Evolutionary conservation across 2,797 vertebrate species (phyloP), one percentile per base, ranked within the genome.

Genomic region (Spinus pinus): DNA sequence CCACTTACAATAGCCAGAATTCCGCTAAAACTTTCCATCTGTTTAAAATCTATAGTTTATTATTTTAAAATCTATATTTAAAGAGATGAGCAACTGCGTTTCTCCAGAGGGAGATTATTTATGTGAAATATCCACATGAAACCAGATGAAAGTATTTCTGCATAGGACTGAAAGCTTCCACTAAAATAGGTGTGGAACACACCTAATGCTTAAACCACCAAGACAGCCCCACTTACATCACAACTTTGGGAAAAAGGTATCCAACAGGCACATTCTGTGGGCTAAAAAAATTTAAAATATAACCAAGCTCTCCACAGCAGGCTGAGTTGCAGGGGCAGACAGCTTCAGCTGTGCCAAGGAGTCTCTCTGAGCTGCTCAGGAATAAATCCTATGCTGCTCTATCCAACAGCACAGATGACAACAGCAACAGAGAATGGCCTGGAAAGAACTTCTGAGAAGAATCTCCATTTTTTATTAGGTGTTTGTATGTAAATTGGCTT

Each of bases 351-450:
- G 47, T 19, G 57, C 71, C 81, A 37, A 31, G 33, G 41, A 57
- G 30, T 3, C 8, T 61, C 50, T 82, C 9, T 20, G 53, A 85
- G 67, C 30, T 46, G 30, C 13, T 22, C 6, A 9, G 65, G 61
- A 90, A 77, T 66, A 85, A 84, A 84, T 44, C 42, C 77, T 2
- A 6, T 8, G 14, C 12, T 35, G 72, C 49, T 74, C 72, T 8
- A 6, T 6, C 79, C 2, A 0, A 33, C 79, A 49, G 35, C 1
- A 3, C 2, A 3, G 61, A 13, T 50, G 58, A 39, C 54, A 81
- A 22, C 27, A 81, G 19, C 88, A 58, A 8, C 28, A 27, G 62
- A 47, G 41, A 72, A 58, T 0, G 37, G 19, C 33, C 67, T 33
- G 65, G 58, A 37, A 51, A 41, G 6, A 42, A n/a, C 21, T 81